A percentile compares a stretch with the other conserved stretches of the same genome.
Evolutionary conservation across 2,888 invertebrate species (phyloP).

Genomic region (Phalera bucephala): DNA sequence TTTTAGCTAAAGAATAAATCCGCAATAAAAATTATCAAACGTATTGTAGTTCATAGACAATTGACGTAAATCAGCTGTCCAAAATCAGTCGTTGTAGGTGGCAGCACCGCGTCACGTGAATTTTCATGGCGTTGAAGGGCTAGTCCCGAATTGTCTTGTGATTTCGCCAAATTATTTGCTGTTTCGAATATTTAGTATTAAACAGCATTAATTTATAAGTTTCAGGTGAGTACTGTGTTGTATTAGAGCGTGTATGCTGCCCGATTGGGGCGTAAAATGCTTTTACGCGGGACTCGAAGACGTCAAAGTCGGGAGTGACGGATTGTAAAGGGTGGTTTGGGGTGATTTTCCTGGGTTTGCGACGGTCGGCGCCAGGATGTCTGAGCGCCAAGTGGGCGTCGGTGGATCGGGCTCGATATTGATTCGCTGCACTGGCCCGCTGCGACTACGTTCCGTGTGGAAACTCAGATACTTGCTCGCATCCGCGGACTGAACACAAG

Average conservation of each 20-base stretch:
- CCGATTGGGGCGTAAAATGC: conserved; percentile 27
- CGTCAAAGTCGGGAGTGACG: conserved; percentile 68
- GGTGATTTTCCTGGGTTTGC: conserved; percentile 56
- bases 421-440: conserved; percentile 54
- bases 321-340: conserved; percentile 65
- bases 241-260: conserved; percentile 29
- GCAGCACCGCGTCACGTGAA: conserved; percentile 86
- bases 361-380: conserved; percentile 68
- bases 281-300: conserved; percentile 72
- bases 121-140: conserved; percentile 84
- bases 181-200: conserved; percentile 71
- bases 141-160: conserved; percentile 83
- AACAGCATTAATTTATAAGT: conserved; percentile 76
- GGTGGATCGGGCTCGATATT: conserved; percentile 52
- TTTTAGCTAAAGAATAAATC: too few species aligned
- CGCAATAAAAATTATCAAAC: conserved; percentile 3
- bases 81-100: conserved; percentile 75
- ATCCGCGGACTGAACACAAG: conserved; percentile 35
- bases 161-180: conserved; percentile 80
- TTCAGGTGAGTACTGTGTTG: conserved; percentile 66
- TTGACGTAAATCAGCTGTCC: conserved; percentile 83
- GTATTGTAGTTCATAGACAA: conserved; percentile 64
- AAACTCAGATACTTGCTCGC: conserved; percentile 46
- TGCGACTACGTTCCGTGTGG: conserved; percentile 35
- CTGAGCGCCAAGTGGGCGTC: conserved; percentile 64